Conservation (phyloP, 2,113 vertebrate genomes). For the Danionella cerebrum region DNA sequence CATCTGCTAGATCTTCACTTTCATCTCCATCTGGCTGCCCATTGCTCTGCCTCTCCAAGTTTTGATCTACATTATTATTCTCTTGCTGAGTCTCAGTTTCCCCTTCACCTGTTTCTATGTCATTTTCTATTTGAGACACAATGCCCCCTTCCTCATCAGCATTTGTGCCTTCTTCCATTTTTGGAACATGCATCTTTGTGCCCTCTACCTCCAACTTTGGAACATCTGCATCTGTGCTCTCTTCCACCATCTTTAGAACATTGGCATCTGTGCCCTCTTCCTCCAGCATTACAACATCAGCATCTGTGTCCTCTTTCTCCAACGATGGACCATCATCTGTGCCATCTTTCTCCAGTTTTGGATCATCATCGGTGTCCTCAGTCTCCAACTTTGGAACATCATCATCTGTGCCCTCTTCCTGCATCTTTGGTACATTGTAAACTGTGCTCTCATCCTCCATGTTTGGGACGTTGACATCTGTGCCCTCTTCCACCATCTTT, state of each 20-base stretch:
- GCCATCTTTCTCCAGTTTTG: too few species aligned
- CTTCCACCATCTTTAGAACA: neutral
- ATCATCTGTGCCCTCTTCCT: too few species aligned
- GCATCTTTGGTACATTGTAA: too few species aligned
- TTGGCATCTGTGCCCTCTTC: slow-evolving; percentile 22
- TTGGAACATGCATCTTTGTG: neutral
- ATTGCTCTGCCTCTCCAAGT: slow-evolving; percentile 5
- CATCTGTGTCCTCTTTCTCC: slow-evolving; percentile 6
- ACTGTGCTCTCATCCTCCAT: too few species aligned
- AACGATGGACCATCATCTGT: too few species aligned
- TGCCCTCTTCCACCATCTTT: slow-evolving; percentile 39
- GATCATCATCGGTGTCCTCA: too few species aligned
- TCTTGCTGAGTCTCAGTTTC: slow-evolving; percentile 28
- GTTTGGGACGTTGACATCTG: too few species aligned
- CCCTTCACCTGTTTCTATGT: slow-evolving; percentile 32
- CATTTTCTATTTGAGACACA: slow-evolving; percentile 33
- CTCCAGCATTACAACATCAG: slow-evolving; percentile 28
- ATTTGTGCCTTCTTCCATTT: too few species aligned
- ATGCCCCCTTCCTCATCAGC: too few species aligned
- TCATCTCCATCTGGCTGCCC: neutral
- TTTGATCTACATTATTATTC: slow-evolving; percentile 11
- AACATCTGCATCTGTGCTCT: neutral
- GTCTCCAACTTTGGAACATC: too few species aligned
- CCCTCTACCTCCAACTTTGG: slow-evolving; percentile 40
- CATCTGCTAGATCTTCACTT: neutral